Conservation (phyloP, 2,888 invertebrate species). For the Chrysodeixis includens region DNA sequence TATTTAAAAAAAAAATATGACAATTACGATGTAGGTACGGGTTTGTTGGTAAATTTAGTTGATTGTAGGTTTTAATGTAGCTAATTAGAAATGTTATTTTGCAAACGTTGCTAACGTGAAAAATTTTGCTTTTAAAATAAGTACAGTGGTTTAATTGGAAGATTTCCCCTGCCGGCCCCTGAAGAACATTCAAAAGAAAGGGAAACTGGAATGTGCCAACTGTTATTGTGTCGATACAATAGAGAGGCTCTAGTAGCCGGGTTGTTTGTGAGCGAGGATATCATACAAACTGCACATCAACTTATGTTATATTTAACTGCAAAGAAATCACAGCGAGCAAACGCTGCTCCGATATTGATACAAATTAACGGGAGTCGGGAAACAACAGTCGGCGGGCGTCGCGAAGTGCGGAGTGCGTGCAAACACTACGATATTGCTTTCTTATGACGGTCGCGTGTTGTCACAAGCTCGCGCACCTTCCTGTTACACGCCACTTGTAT, state of each 20-base stretch:
- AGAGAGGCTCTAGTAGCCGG: not conserved
- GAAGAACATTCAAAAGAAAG: not conserved
- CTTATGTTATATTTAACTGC: slow-evolving; percentile 12
- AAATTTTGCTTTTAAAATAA: too few species aligned
- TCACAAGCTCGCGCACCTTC: slow-evolving; percentile 25
- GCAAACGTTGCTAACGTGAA: too few species aligned
- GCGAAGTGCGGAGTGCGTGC: slow-evolving; percentile 1
- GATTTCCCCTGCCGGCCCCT: not conserved
- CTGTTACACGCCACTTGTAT: slow-evolving; percentile 10
- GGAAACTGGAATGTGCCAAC: not conserved
- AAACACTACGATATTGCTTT: slow-evolving; percentile 38
- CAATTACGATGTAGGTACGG: too few species aligned
- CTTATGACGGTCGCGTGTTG: slow-evolving; percentile 27
- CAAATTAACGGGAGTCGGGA: slow-evolving; percentile 34
- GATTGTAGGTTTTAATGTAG: too few species aligned
- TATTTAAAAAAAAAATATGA: too few species aligned
- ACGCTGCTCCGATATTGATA: slow-evolving; percentile 24
- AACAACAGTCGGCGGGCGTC: slow-evolving; percentile 29
- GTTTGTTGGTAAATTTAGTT: too few species aligned
- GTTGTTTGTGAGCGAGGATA: slow-evolving; percentile 8
- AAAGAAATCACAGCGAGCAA: slow-evolving; percentile 14
- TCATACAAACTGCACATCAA: slow-evolving; percentile 6
- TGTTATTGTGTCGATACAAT: slow-evolving; percentile 8
- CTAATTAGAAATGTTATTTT: too few species aligned
- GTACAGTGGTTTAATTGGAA: not conserved